phyloP scores from a whole-genome alignment of 2,888 invertebrate species.

The Eupithecia inturbata region DNA sequence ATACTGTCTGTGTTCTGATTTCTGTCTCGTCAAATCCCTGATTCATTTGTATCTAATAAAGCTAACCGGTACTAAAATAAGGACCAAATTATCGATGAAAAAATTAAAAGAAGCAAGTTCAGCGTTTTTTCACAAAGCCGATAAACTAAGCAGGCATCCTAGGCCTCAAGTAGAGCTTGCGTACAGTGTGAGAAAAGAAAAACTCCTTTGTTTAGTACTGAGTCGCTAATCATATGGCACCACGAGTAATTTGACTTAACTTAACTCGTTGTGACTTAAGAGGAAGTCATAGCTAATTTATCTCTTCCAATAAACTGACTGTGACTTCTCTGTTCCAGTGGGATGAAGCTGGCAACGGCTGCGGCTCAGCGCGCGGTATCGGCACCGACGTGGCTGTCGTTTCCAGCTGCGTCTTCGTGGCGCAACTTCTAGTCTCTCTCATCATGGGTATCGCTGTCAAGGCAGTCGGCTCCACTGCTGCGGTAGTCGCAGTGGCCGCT shows the following conservation, averaged over 20 bases:
- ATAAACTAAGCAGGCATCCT: not conserved
- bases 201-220: too few species aligned
- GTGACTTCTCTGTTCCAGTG: constrained; percentile 57
- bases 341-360: constrained; percentile 73
- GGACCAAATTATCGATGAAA: not conserved
- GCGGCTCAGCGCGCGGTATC: constrained; percentile 91
- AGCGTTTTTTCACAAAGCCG: not conserved
- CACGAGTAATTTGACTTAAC: too few species aligned
- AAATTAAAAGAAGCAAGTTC: not conserved
- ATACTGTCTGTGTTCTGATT: not conserved
- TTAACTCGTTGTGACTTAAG: too few species aligned
- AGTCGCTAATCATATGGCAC: too few species aligned
- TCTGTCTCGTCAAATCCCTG: not conserved
- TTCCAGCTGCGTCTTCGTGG: constrained; percentile 97
- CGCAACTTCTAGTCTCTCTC: constrained; percentile 95
- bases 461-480: constrained; percentile 92
- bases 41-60: not conserved
- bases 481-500: constrained; percentile 94
- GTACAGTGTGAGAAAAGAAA: not conserved
- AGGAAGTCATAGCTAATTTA: too few species aligned
- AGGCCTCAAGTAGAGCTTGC: not conserved
- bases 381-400: constrained; percentile 98
- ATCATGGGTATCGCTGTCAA: constrained; percentile 94
- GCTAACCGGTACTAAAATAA: not conserved
- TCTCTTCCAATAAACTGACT: not conserved